A percentile compares a stretch with the other conserved stretches of the same genome.
phyloP scores from a whole-genome alignment of 2,888 invertebrate species.

The Euplexia lucipara region DNA sequence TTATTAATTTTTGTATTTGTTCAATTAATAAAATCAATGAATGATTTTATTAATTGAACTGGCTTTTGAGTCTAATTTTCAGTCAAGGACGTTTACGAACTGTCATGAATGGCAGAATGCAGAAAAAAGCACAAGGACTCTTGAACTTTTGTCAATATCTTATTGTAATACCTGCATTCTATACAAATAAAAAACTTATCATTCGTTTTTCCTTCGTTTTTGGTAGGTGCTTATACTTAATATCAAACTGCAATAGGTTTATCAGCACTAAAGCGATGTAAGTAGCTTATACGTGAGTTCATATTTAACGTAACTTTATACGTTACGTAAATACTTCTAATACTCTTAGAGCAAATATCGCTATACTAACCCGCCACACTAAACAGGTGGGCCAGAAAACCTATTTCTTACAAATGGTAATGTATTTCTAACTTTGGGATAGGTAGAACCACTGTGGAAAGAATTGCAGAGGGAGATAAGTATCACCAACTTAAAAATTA shows the following conservation, averaged over 20 bases:
- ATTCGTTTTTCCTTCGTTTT: constrained; percentile 6
- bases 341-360: constrained; percentile 59
- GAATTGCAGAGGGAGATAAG: background rate
- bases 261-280: constrained; percentile 41
- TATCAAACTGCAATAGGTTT: constrained; percentile 24
- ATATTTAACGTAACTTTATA: constrained; percentile 59
- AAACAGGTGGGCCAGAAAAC: constrained; percentile 25
- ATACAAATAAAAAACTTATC: too few species aligned
- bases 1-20: too few species aligned
- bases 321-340: constrained; percentile 56
- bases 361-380: constrained; percentile 19
- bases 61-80: background rate
- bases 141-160: too few species aligned
- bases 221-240: constrained; percentile 1
- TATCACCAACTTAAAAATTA: background rate
- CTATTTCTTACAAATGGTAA: constrained; percentile 12
- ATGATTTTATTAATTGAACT: too few species aligned
- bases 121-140: too few species aligned
- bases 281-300: constrained; percentile 36
- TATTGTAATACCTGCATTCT: too few species aligned
- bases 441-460: too few species aligned
- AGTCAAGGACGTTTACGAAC: background rate
- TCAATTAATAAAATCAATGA: too few species aligned
- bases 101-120: too few species aligned
- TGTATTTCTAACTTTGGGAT: background rate